A percentile compares a stretch with the other conserved stretches of the same genome.
Conservation (phyloP, 2,888 invertebrate species). For the Dolichomitus sp. region DNA sequence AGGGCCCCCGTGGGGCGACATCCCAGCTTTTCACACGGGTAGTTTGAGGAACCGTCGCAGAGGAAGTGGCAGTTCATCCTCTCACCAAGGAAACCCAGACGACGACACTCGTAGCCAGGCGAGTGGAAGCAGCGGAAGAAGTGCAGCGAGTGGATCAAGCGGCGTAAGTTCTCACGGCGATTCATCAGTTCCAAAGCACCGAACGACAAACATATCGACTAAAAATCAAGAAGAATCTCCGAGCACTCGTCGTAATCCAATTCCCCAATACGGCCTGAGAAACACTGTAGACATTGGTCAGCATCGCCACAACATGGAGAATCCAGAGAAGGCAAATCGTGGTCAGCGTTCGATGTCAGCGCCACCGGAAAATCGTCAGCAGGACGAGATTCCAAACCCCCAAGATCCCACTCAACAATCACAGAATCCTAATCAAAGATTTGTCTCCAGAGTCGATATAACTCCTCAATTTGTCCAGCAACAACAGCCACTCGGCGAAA, state of each 20-base stretch:
- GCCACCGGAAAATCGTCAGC: conserved; percentile 89
- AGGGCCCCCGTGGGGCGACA: conserved; percentile 82
- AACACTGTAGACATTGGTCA: conserved; percentile 94
- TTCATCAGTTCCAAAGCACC: conserved; percentile 63
- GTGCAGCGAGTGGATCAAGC: conserved; percentile 80
- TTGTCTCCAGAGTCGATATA: conserved; percentile 81
- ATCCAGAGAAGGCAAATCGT: conserved; percentile 87
- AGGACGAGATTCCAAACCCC: conserved; percentile 73
- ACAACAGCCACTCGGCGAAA: conserved; percentile 72
- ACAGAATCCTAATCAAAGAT: conserved; percentile 73
- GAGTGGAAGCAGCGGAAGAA: conserved; percentile 82
- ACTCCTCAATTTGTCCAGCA: conserved; percentile 83
- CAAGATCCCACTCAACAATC: conserved; percentile 80
- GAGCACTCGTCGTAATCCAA: conserved; percentile 78
- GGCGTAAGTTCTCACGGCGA: conserved; percentile 82
- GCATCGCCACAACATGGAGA: conserved; percentile 87
- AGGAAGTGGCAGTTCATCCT: conserved; percentile 66
- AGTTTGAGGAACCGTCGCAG: conserved; percentile 77
- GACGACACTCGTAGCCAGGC: conserved; percentile 83
- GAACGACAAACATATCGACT: conserved; percentile 47
- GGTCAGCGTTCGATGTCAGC: conserved; percentile 93
- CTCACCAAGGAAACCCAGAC: conserved; percentile 79
- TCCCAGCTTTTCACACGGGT: conserved; percentile 77
- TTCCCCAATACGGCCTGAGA: conserved; percentile 91
- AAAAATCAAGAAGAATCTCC: conserved; percentile 44